Percentiles rank a stretch among this genome's conserved stretches.
These are phyloP conservation scores for Eutolmus rufibarbis DNA, from an alignment of 2,888 invertebrate species.

Conservation along the genomic window DNA sequence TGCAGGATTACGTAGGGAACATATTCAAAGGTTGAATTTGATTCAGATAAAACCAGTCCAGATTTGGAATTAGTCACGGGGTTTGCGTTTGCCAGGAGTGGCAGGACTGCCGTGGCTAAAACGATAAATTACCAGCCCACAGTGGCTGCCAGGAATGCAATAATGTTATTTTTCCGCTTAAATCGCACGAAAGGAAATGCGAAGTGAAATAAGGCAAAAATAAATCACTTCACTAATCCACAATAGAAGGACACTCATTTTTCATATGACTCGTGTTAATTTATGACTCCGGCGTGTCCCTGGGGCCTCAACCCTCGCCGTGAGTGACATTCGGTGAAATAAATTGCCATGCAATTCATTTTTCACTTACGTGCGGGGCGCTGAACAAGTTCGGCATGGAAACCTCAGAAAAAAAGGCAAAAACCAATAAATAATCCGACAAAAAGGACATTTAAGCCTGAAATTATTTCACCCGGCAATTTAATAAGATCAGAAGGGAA, in stretches of 20 bases:
- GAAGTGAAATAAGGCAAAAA: conserved; percentile 14
- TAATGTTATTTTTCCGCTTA: conserved; percentile 13
- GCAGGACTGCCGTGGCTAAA: neutral
- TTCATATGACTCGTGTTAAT: conserved; percentile 42
- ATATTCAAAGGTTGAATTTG: neutral
- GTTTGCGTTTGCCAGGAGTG: neutral
- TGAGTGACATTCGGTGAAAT: conserved; percentile 46
- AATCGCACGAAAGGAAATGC: neutral
- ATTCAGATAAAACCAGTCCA: neutral
- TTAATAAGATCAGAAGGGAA: conserved; percentile 51
- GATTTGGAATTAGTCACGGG: conserved; percentile 14
- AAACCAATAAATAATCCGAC: conserved; percentile 50
- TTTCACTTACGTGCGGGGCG: conserved; percentile 39
- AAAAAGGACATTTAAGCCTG: conserved; percentile 51
- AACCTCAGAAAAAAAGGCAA: conserved; percentile 43
- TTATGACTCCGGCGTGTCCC: conserved; percentile 40
- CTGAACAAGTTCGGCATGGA: conserved; percentile 22
- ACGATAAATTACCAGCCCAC: neutral
- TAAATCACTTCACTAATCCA: conserved; percentile 40
- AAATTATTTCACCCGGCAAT: conserved; percentile 51
- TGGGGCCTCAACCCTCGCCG: conserved; percentile 41
- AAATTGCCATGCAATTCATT: conserved; percentile 48
- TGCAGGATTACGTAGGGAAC: neutral
- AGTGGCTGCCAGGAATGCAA: conserved; percentile 23
- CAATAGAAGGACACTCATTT: conserved; percentile 41